Conservation (phyloP, 2,888 invertebrate species). For the Tetragonula carbonaria region DNA sequence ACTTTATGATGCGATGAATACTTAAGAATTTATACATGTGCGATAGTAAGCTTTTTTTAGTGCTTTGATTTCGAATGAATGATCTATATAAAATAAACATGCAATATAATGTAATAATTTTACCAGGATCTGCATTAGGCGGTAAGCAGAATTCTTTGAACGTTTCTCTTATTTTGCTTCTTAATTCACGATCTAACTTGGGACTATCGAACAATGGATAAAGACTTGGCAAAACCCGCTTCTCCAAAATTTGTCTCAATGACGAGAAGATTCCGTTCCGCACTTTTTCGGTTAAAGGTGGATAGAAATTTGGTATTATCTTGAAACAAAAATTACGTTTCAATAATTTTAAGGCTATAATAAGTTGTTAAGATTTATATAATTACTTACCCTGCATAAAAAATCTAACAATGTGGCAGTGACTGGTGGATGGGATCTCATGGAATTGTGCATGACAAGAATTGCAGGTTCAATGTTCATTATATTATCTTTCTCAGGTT, state of each 20-base stretch:
- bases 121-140: conserved; percentile 85
- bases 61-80: conserved; percentile 15
- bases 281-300: conserved; percentile 91
- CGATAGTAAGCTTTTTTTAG: conserved; percentile 19
- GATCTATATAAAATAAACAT: conserved; percentile 34
- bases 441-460: conserved; percentile 96
- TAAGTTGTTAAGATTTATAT: not conserved
- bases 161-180: conserved; percentile 93
- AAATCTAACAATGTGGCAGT: conserved; percentile 96
- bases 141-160: conserved; percentile 95
- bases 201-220: conserved; percentile 94
- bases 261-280: conserved; percentile 93
- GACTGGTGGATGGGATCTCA: conserved; percentile 95
- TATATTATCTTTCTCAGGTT: conserved; percentile 95
- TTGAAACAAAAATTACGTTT: conserved; percentile 81
- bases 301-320: conserved; percentile 95
- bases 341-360: conserved; percentile 8
- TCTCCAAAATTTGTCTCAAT: conserved; percentile 93
- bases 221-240: conserved; percentile 94
- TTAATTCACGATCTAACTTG: conserved; percentile 93
- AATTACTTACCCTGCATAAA: conserved; percentile 88
- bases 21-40: conserved; percentile 2
- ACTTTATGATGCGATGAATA: conserved; percentile 17
- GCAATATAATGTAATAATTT: conserved; percentile 41
- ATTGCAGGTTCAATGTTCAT: conserved; percentile 98